Base-by-base conservation (phyloP, 2,113 vertebrate genomes). In the Ploceus nigricollis region DNA sequence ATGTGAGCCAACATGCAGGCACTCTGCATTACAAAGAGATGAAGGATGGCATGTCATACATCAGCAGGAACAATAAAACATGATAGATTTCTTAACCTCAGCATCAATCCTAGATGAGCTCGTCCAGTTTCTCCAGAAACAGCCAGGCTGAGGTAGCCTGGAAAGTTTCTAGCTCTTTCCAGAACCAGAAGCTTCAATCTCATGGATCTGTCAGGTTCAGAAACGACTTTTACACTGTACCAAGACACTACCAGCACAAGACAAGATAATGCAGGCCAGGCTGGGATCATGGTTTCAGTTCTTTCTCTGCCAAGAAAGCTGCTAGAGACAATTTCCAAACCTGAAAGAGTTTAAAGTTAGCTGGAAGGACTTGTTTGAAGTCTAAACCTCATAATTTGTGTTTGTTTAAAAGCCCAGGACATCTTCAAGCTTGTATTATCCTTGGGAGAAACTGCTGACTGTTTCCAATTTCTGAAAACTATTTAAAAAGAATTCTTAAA, bases 11-110 rank as follows among this genome's bases (percentile, higher is more conserved):
- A 88, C 11, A 22, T 57, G 50, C 63, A 93, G 84, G 82, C 83
- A 73, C 68, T 89, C 93, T 96, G 89, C 79, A 84, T 96, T 96
- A 91, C 76, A 87, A 86, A 96, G 85, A 96, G 73, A 92, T 96
- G 94, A 97, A 93, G 73, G 92, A 93, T 97, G 97, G 85, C 23
- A 12, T 91, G 78, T 96, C 87, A 60, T 97, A 96, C 87, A 92
- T 97, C 92, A 97, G 39, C 72, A 91, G 54, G 28, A 92, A 96
- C 14, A 51, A 97, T 97, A 97, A 97, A 96, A 94, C 57, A 81
- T 94, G 95, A 97, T 97, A 75, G 42, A 94, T 97, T 97, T 97
- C 94, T 81, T 96, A 95, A 95, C 93, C 84, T 95, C 48, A 88
- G 54, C 57, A 45, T 98, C 90, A 95, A 85, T 98, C 86, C 89